These are phyloP conservation scores for Henricia sp. DNA, from an alignment of 53 echinoderm and acorn worm genomes.

Conservation along the genomic window DNA sequence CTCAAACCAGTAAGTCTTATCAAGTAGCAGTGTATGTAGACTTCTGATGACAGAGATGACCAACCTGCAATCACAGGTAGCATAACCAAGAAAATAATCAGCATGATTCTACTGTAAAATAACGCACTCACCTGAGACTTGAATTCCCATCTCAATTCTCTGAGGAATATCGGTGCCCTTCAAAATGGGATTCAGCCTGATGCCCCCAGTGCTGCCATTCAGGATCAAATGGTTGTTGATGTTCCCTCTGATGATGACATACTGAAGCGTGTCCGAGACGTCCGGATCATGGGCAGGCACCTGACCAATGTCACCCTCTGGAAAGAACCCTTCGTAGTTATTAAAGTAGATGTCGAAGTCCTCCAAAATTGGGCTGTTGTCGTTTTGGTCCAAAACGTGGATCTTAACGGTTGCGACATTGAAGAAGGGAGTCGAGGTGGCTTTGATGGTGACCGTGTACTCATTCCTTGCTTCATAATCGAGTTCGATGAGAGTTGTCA, in stretches of 20 bases:
- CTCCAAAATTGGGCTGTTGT: slow-evolving; percentile 83
- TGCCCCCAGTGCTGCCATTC: slow-evolving; percentile 83
- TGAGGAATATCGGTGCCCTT: slow-evolving; percentile 84
- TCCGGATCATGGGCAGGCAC: slow-evolving; percentile 94
- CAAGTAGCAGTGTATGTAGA: too few relatives aligned
- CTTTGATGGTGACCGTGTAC: slow-evolving; percentile 80
- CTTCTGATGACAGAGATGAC: too few relatives aligned
- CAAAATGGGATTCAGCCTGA: slow-evolving; percentile 81
- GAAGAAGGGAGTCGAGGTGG: slow-evolving; percentile 89
- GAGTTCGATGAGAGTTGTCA: slow-evolving; percentile 79
- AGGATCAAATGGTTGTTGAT: slow-evolving; percentile 77
- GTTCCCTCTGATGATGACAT: slow-evolving; percentile 75
- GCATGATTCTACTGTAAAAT: too few relatives aligned
- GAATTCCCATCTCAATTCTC: slow-evolving; percentile 78
- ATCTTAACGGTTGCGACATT: slow-evolving; percentile 73
- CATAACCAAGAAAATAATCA: too few relatives aligned
- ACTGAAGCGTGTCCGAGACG: slow-evolving; percentile 77
- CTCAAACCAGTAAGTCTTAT: too few relatives aligned
- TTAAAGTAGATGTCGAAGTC: slow-evolving; percentile 97
- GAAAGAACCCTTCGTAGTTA: slow-evolving; percentile 94
- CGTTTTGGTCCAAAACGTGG: slow-evolving; percentile 87
- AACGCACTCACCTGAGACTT: slow-evolving; percentile 88
- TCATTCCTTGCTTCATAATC: slow-evolving; percentile 85
- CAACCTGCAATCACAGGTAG: too few relatives aligned
- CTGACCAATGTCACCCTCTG: slow-evolving; percentile 84